A percentile compares a stretch with the other conserved stretches of the same genome.
phyloP scores from a whole-genome alignment of 2,888 invertebrate genomes.

The Pimpla rufipes region DNA sequence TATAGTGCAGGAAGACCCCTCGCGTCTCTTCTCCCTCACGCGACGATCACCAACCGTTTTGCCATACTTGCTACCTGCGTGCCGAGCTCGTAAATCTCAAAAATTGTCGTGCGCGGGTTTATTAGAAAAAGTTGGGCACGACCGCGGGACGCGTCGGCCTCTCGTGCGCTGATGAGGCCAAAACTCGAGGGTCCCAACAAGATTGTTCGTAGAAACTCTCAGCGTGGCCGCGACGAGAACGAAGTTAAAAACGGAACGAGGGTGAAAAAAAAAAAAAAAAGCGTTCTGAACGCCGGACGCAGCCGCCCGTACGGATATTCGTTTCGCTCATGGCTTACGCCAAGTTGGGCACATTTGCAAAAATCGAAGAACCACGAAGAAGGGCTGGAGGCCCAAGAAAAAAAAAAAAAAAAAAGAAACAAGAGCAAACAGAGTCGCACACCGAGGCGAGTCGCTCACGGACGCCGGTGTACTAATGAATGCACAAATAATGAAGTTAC shows the following conservation, averaged over 20 bases:
- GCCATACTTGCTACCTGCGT: too few relatives aligned
- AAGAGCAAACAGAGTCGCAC: not conserved
- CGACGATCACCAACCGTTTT: too few relatives aligned
- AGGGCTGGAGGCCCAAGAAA: not conserved
- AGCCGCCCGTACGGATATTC: not conserved
- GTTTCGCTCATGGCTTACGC: not conserved
- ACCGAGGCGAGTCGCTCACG: not conserved
- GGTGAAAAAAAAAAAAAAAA: not conserved
- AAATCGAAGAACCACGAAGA: constrained; percentile 11
- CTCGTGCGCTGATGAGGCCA: not conserved
- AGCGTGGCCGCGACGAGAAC: not conserved
- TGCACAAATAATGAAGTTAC: constrained; percentile 62
- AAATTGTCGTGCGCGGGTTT: too few relatives aligned
- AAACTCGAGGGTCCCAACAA: not conserved
- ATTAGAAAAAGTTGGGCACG: too few relatives aligned
- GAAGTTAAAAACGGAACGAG: not conserved
- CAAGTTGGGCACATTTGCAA: not conserved
- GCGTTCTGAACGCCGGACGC: not conserved
- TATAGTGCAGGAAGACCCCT: too few relatives aligned
- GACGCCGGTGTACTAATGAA: constrained; percentile 48
- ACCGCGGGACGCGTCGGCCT: not conserved
- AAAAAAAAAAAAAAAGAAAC: not conserved
- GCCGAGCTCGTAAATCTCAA: too few relatives aligned
- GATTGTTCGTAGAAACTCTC: not conserved
- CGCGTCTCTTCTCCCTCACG: too few relatives aligned